Percentiles rank a stretch among this genome's conserved stretches.
Evolutionary conservation across 2,888 invertebrate species (phyloP).

Genomic region (Corbicula japonica): DNA sequence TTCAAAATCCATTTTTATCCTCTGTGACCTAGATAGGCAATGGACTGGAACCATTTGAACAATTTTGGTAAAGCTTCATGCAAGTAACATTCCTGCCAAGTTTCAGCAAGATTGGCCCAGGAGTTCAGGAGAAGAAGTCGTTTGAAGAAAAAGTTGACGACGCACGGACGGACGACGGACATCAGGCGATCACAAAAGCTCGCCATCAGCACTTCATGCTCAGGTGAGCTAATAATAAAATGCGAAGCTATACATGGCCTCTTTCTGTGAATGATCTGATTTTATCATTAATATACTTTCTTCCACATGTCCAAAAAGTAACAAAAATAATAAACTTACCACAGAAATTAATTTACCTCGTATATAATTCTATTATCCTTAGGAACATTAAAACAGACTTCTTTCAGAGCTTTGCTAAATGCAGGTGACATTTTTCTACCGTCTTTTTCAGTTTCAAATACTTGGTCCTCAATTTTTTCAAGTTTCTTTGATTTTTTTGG

Average conservation of each 20-base stretch:
- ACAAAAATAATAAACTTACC: background rate
- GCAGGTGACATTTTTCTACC: constrained; percentile 87
- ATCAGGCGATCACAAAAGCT: too few species aligned
- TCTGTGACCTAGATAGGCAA: too few species aligned
- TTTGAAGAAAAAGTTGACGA: too few species aligned
- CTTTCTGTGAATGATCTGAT: background rate
- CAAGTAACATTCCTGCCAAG: too few species aligned
- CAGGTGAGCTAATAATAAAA: too few species aligned
- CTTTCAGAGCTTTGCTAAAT: constrained; percentile 89
- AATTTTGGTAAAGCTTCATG: too few species aligned
- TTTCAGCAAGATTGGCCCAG: too few species aligned
- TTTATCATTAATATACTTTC: background rate
- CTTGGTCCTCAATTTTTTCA: constrained; percentile 5
- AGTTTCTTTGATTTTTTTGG: background rate
- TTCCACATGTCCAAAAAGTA: background rate
- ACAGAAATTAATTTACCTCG: constrained; percentile 77
- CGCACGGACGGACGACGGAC: too few species aligned
- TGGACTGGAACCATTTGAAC: too few species aligned
- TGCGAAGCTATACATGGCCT: constrained; percentile 2
- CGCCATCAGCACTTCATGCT: too few species aligned
- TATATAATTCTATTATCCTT: constrained; percentile 85
- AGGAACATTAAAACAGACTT: constrained; percentile 85
- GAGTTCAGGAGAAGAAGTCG: too few species aligned
- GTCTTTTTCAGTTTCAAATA: constrained; percentile 21
- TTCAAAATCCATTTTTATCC: too few species aligned